These are phyloP conservation scores for Chaetops frenatus DNA, from an alignment of 2,113 vertebrate species.

Conservation along the genomic window DNA sequence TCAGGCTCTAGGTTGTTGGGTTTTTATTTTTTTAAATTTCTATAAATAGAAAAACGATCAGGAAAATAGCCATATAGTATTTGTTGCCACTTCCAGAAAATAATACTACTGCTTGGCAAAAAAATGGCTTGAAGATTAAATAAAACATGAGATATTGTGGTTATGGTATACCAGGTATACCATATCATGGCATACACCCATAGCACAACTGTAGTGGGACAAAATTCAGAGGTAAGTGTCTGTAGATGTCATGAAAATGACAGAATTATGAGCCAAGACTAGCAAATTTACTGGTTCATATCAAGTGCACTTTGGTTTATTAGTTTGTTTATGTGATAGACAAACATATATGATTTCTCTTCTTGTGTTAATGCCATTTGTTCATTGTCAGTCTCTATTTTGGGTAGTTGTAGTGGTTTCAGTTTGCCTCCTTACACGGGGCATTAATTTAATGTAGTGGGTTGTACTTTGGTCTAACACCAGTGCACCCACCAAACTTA, in stretches of 20 bases:
- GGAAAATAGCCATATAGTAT: not conserved
- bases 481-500: too few species aligned
- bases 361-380: not conserved
- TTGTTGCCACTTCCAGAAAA: not conserved
- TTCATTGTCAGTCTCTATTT: not conserved
- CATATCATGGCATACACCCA: rapidly evolving
- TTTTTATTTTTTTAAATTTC: not conserved
- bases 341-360: not conserved
- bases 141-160: not conserved
- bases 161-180: not conserved
- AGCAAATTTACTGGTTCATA: not conserved
- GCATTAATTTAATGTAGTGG: too few species aligned
- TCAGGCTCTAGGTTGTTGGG: not conserved
- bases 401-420: too few species aligned
- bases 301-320: not conserved
- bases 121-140: not conserved
- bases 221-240: not conserved
- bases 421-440: too few species aligned
- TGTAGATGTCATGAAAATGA: not conserved
- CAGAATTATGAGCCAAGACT: not conserved
- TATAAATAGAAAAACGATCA: not conserved
- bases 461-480: too few species aligned
- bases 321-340: not conserved
- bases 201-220: not conserved
- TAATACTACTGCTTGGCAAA: not conserved